A percentile compares a stretch with the other conserved stretches of the same genome.
phyloP scores from a whole-genome alignment of 2,113 vertebrate species.

The Struthidea cinerea region DNA sequence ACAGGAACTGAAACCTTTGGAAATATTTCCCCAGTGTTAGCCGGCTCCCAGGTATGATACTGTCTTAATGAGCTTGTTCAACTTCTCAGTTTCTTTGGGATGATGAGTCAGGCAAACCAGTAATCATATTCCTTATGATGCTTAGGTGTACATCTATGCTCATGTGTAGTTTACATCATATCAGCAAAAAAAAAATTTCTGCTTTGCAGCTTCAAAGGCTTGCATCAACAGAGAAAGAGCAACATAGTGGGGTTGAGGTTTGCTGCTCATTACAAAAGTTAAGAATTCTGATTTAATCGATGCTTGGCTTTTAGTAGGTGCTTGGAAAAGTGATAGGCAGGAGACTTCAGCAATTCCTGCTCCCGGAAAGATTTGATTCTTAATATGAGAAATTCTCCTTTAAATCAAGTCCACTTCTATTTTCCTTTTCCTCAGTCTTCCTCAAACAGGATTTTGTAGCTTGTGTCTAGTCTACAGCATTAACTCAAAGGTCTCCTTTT shows the following conservation, averaged over 20 bases:
- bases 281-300: not conserved
- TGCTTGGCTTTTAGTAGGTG: not conserved
- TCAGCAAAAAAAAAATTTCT: not conserved
- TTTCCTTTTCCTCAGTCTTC: not conserved
- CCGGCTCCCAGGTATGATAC: not conserved
- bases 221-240: not conserved
- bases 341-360: not conserved
- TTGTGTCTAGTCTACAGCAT: not conserved
- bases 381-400: not conserved
- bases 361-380: not conserved
- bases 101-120: not conserved
- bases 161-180: fast-evolving
- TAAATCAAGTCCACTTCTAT: not conserved
- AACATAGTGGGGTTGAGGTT: not conserved
- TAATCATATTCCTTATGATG: not conserved
- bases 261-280: not conserved
- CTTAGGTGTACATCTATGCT: not conserved
- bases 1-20: not conserved
- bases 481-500: not conserved
- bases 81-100: not conserved
- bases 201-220: not conserved
- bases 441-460: not conserved
- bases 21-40: not conserved
- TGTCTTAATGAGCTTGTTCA: not conserved
- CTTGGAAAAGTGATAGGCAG: not conserved